phyloP scores from a whole-genome alignment of 2,113 vertebrate genomes.

The Gracilinanus agilis region DNA sequence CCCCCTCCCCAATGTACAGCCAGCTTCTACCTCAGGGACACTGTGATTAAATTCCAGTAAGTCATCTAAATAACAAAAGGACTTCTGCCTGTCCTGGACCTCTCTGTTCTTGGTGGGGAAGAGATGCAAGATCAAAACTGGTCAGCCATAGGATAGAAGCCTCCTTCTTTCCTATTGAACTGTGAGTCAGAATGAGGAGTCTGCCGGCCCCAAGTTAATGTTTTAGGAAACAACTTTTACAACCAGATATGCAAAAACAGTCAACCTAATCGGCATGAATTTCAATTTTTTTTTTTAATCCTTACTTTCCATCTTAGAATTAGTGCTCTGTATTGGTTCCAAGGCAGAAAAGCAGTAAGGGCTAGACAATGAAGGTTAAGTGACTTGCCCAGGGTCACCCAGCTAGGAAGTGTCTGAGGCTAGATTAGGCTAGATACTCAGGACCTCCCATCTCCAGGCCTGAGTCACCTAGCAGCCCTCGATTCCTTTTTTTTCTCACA shows the following conservation, averaged over 20 bases:
- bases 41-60: slow-evolving; percentile 64
- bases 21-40: slow-evolving; percentile 79
- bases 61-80: slow-evolving; percentile 8
- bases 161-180: slow-evolving; percentile 31
- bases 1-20: slow-evolving; percentile 24
- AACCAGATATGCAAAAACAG: slow-evolving; percentile 44
- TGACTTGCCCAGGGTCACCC: too few species aligned
- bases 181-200: slow-evolving; percentile 28
- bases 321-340: too few species aligned
- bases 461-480: too few species aligned
- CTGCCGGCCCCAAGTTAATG: not conserved
- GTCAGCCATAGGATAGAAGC: slow-evolving; percentile 41
- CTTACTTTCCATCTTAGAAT: too few species aligned
- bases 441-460: too few species aligned
- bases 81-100: slow-evolving; percentile 49
- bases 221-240: slow-evolving; percentile 15
- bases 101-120: slow-evolving; percentile 46
- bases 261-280: not conserved
- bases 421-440: too few species aligned
- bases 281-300: not conserved
- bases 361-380: too few species aligned
- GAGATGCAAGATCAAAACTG: slow-evolving; percentile 44
- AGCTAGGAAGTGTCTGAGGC: too few species aligned
- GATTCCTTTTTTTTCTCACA: too few species aligned
- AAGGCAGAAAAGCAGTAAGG: too few species aligned